Evolutionary conservation across 1,140 invertebrate genomes (phyloP), one percentile per base, ranked within the genome.

Genomic region (Cydia amplana): DNA sequence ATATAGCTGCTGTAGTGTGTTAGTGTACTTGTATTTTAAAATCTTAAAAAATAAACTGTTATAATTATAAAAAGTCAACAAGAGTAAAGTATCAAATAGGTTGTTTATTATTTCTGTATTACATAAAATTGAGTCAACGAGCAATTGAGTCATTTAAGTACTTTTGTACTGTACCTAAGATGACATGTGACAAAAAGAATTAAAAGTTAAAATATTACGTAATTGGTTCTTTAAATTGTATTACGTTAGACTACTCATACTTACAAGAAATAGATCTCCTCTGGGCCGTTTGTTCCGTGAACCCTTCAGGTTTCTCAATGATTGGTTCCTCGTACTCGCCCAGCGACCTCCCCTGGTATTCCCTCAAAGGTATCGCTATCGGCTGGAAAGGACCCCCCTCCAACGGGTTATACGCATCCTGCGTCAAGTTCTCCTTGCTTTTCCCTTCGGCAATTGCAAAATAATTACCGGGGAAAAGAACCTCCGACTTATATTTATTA

Each of bases 391-490:
- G 46, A 49, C 65, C 83, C 73, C 76, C 76, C 64, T 73, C 75
- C 36, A 83, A 36, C 7, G 79, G 76, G 60, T 81, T 80, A 60
- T 78, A 77, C 36, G 78, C 63, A 72, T 84, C 78, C 55, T 83
- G 51, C 28, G 77, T 80, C 36, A 79, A 76, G 72, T 82, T 84
- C 28, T 82, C 78, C 79, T 82, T 80, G 79, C 87, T 88, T 87
- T 90, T 91, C 89, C 87, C 87, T 87, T 90, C 88, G 87, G 89
- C 84, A 91, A 92, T 92, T 85, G 83, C 76, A 36, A 88, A 82
- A 80, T 91, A 92, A 90, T 91, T 91, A 85, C 91, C 91, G 81
- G 91, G 89, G 87, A 91, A 90, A 87, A 90, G 91, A 77, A 86
- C 81, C 74, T 91, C 86, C 75, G 87, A 81, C 79, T 90, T 92